Conservation (phyloP, 2,888 invertebrate genomes). For the Apocheima hispidaria region DNA sequence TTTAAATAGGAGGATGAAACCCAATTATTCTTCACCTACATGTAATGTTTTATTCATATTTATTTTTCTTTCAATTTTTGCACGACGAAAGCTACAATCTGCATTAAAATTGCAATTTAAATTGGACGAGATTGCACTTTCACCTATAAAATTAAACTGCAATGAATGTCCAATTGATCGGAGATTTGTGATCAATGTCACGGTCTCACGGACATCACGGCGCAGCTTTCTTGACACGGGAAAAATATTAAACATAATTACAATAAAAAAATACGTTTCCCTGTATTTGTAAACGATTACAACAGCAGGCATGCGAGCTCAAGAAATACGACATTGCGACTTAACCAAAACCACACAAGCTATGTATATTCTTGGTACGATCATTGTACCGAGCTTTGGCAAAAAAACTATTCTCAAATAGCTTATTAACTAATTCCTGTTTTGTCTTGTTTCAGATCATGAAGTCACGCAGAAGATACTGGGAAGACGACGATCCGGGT, state of each 20-base stretch:
- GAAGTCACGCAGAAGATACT: background rate
- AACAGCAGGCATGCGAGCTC: too few relatives aligned
- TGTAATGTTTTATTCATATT: background rate
- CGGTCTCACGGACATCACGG: background rate
- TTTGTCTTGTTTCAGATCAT: slow-evolving; percentile 22
- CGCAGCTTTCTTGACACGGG: background rate
- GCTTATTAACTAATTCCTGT: background rate
- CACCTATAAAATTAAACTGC: background rate
- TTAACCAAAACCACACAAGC: too few relatives aligned
- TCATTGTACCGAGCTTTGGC: too few relatives aligned
- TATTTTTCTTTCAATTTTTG: background rate
- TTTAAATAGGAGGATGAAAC: too few relatives aligned
- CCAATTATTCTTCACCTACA: too few relatives aligned
- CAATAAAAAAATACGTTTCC: too few relatives aligned
- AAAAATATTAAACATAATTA: background rate
- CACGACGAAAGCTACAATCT: too few relatives aligned
- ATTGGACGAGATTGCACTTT: background rate
- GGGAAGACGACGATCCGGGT: slow-evolving; percentile 11
- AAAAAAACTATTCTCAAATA: background rate
- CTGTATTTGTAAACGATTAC: too few relatives aligned
- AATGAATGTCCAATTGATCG: background rate
- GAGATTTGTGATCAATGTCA: background rate
- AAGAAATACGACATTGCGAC: too few relatives aligned
- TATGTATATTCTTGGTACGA: too few relatives aligned
- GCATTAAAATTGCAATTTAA: background rate